Evolutionary conservation across 2,113 vertebrate species (phyloP).

Genomic region (Egretta garzetta): DNA sequence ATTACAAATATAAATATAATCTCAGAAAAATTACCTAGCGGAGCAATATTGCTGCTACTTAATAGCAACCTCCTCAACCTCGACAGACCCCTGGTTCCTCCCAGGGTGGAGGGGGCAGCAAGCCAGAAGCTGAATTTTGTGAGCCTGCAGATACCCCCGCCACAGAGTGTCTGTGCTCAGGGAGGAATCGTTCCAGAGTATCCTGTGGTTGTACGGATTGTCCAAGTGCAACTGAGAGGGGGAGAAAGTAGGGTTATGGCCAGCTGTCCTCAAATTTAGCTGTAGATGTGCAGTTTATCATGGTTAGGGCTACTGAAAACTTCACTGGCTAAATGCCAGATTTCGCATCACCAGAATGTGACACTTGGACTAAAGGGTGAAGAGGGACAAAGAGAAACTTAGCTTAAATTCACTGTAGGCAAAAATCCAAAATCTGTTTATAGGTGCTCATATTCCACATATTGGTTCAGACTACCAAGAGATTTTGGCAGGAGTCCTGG

Average conservation of each 20-base stretch:
- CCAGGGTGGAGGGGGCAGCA: neutral
- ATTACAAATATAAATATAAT: conserved; percentile 54
- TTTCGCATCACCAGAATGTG: neutral
- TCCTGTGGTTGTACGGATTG: neutral
- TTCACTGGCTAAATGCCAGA: neutral
- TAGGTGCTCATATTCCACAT: neutral
- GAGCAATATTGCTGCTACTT: neutral
- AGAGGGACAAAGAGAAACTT: neutral
- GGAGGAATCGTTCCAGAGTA: neutral
- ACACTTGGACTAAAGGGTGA: neutral
- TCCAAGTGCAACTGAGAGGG: neutral
- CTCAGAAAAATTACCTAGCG: neutral
- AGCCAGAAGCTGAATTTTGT: neutral
- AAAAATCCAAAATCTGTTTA: neutral
- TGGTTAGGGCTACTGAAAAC: neutral
- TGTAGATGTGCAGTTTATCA: neutral
- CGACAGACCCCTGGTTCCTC: neutral
- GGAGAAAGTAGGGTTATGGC: neutral
- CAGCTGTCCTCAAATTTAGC: neutral
- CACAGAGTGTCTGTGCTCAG: neutral
- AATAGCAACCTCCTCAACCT: neutral
- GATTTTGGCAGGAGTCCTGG: neutral
- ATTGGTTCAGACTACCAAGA: neutral
- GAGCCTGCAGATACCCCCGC: neutral
- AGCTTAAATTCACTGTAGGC: neutral